Conservation (phyloP, 2,113 vertebrate species). For the Chloropsis cyanopogon region DNA sequence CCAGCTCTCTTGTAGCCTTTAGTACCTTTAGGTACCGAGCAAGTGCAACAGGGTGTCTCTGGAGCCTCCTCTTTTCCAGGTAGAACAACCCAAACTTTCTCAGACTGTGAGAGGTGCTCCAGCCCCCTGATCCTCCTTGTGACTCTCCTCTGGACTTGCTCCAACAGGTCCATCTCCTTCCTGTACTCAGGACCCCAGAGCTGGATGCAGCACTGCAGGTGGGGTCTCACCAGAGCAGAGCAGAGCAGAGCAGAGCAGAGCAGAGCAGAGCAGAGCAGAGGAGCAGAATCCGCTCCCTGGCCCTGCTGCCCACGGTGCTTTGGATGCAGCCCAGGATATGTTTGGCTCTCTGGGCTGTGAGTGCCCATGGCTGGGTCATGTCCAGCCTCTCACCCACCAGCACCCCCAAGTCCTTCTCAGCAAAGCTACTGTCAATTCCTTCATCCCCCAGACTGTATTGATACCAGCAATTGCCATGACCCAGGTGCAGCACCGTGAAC, state of each 20-base stretch:
- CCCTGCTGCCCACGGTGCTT: fast-evolving
- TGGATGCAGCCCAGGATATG: not conserved
- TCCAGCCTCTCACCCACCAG: not conserved
- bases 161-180: not conserved
- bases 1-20: not conserved
- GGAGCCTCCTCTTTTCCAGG: not conserved
- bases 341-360: not conserved
- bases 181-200: not conserved
- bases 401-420: not conserved
- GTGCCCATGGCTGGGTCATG: fast-evolving
- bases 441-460: not conserved
- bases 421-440: not conserved
- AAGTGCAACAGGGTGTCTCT: not conserved
- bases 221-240: not conserved
- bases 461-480: not conserved
- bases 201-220: not conserved
- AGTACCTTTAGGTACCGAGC: not conserved
- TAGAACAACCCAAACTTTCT: not conserved
- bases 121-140: not conserved
- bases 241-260: not conserved
- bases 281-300: fast-evolving
- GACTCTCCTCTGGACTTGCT: not conserved
- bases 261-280: not conserved
- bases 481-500: not conserved
- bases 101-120: not conserved